Evolutionary conservation across 2,888 invertebrate species (phyloP), one percentile per base, ranked within the genome.

Genomic region (Gymnoscelis rufifasciata): DNA sequence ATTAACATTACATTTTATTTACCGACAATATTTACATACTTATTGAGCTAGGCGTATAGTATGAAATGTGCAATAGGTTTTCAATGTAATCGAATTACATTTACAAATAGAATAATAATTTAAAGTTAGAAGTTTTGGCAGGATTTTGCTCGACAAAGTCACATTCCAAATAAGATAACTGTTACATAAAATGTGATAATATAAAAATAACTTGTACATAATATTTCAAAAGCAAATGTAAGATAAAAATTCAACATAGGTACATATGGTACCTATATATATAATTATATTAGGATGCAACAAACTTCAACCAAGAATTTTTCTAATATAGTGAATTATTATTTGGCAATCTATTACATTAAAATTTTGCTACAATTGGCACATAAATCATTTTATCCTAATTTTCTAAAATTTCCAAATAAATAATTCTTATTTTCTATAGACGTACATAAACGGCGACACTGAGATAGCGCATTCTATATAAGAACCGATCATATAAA

Each of bases 21-120:
- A 87, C 79, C 78, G 83, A 83, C 73, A 81, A 83, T 88, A 88
- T 88, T 84, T 88, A 88, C 88, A 84, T 83, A 87, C 83, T 86
- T 87, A 87, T 81, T 83, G 83, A 86, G 83, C 86, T 88, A 88
- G 78, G 78, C 80, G 68, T 83, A 81, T 77, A 71, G 78, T 83
- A 83, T 79, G 84, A 87, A 86, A 83, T 81, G 88, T 87, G 87
- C 88, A 84, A 79, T 70, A 78, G 81, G 68, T 74, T 68, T 69
- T 68, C 57, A 71, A 79, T 84, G 83, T 83, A 83, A 86, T 87
- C 69, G 68, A 69, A 83, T 84, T 86, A 86, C 83, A 79, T 83
- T 26, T 77, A 74, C 67, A 75, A 71, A 69, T 75, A 69, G 49
- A 71, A 59, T 60, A 64, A 62, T 35, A 35, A 19, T 66, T 68